Conservation (phyloP, 2,888 invertebrate genomes). For the Pecten maximus region DNA sequence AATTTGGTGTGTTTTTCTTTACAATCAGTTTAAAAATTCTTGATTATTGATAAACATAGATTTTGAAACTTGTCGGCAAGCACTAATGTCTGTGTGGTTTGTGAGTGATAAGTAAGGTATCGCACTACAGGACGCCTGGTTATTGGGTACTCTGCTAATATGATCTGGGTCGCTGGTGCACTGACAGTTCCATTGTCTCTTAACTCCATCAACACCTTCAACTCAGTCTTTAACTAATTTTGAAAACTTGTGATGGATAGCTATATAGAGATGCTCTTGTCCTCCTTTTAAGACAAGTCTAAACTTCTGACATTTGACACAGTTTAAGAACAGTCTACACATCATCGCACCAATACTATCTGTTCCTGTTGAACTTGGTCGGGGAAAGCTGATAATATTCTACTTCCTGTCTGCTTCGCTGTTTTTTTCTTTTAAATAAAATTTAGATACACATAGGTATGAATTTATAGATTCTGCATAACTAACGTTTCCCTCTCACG, state of each 20-base stretch:
- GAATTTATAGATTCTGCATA: slow-evolving; percentile 25
- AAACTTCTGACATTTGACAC: neutral
- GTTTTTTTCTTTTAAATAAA: slow-evolving; percentile 1
- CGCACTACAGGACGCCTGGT: neutral
- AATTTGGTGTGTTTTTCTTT: slow-evolving; percentile 17
- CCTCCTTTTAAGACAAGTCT: neutral
- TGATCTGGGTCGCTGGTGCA: slow-evolving; percentile 3
- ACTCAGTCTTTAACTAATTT: neutral
- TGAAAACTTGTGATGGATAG: neutral
- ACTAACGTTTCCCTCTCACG: neutral
- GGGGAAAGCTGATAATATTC: slow-evolving; percentile 22
- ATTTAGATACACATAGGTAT: slow-evolving; percentile 28
- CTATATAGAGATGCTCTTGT: neutral
- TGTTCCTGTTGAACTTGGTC: neutral
- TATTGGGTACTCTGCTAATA: neutral
- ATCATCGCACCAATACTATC: neutral
- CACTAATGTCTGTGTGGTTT: neutral
- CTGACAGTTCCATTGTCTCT: no score
- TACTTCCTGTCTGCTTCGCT: neutral
- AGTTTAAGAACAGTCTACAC: neutral
- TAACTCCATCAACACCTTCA: neutral
- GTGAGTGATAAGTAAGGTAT: neutral
- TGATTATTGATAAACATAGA: slow-evolving; percentile 30
- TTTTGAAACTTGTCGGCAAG: neutral
- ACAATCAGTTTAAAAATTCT: neutral